These are phyloP conservation scores for Morone chrysops DNA, from an alignment of 2,113 vertebrate genomes.

Conservation along the genomic window DNA sequence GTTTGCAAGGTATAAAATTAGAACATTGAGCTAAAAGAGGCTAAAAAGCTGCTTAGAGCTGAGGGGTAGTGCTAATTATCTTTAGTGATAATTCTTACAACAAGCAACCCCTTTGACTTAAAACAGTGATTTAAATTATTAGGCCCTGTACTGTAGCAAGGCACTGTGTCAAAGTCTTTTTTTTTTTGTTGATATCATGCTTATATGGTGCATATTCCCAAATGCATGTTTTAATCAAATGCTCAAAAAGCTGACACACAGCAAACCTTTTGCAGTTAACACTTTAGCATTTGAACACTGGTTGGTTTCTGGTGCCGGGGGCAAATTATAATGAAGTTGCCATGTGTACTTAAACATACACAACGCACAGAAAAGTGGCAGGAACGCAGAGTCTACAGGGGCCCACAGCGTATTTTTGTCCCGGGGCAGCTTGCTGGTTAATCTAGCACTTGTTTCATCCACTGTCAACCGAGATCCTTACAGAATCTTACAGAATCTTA, in stretches of 20 bases:
- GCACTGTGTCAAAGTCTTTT: neutral
- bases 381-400: neutral
- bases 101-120: no score
- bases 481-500: constrained; percentile 1
- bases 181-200: neutral
- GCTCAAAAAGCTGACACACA: neutral
- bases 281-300: neutral
- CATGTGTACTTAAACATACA: neutral
- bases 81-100: neutral
- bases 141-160: neutral
- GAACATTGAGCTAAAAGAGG: neutral
- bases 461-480: neutral
- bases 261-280: neutral
- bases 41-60: neutral
- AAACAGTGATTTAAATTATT: neutral
- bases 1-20: neutral
- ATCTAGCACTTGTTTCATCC: constrained; percentile 8
- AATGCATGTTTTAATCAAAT: neutral
- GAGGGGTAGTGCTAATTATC: neutral
- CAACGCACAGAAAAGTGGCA: neutral
- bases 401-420: neutral
- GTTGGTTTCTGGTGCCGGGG: neutral
- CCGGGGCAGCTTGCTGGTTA: neutral
- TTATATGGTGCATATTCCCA: neutral
- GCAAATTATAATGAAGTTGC: neutral